Evolutionary conservation across 1,140 invertebrate genomes (phyloP).

Genomic region (Papilio helenus): DNA sequence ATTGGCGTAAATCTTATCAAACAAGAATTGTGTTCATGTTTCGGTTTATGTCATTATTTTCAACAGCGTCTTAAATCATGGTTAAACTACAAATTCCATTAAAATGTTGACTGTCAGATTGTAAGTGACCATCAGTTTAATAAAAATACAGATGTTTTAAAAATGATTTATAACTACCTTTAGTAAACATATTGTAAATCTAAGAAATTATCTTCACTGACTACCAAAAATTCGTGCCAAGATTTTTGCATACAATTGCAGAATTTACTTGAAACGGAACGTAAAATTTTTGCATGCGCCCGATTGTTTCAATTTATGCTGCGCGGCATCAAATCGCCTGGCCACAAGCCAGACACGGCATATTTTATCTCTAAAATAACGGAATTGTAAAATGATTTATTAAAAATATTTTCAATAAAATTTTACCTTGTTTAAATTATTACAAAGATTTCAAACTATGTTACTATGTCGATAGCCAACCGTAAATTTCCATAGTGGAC

Average conservation of each 20-base stretch:
- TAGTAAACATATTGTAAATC: not conserved
- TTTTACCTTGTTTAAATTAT: not conserved
- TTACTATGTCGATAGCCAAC: too few relatives aligned
- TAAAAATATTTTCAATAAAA: not conserved
- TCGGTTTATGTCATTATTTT: not conserved
- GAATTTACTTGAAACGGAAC: not conserved
- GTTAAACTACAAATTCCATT: too few relatives aligned
- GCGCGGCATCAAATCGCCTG: not conserved
- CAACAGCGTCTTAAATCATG: too few relatives aligned
- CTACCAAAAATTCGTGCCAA: not conserved
- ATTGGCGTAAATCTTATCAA: not conserved
- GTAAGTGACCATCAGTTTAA: too few relatives aligned
- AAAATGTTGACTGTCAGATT: too few relatives aligned
- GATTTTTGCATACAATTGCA: not conserved
- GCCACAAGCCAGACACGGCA: not conserved
- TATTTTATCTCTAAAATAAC: not conserved
- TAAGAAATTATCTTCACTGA: not conserved
- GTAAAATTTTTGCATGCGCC: constrained; percentile 7
- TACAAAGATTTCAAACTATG: too few relatives aligned
- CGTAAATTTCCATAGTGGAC: too few relatives aligned
- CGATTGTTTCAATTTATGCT: constrained; percentile 23
- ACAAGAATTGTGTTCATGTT: not conserved
- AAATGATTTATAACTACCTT: not conserved
- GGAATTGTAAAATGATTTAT: constrained; percentile 7
- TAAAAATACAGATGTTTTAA: too few relatives aligned